phyloP scores from a whole-genome alignment of 2,888 invertebrate genomes.

The Antheraea yamamai region DNA sequence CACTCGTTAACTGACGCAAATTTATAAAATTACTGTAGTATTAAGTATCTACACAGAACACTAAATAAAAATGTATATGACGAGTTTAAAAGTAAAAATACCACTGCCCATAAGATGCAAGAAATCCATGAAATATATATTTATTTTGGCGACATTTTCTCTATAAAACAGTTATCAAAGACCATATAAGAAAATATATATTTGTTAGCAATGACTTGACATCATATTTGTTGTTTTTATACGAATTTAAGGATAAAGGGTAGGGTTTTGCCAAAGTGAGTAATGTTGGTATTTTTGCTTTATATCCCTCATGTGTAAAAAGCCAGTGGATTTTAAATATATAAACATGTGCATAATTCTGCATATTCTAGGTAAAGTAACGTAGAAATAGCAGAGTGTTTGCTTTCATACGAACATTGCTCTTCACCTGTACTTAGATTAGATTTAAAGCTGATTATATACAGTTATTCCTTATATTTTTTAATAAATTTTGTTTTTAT shows the following conservation, averaged over 20 bases:
- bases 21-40: neutral
- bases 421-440: neutral
- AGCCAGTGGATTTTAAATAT: neutral
- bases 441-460: neutral
- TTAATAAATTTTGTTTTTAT: no score
- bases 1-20: neutral
- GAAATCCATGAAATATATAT: no score
- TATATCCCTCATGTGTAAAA: neutral
- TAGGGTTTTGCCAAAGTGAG: no score
- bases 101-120: no score
- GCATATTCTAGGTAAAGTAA: neutral
- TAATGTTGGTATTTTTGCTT: no score
- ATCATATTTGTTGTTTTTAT: no score
- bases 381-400: neutral
- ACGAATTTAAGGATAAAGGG: no score
- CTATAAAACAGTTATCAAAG: no score
- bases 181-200: no score
- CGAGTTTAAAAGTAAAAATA: neutral
- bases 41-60: neutral
- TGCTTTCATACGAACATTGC: neutral
- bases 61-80: neutral
- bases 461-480: neutral
- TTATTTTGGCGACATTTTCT: no score
- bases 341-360: neutral
- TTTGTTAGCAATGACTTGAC: no score